Base-by-base conservation (phyloP, 2,888 invertebrate genomes). In the Dendrolimus pini region DNA sequence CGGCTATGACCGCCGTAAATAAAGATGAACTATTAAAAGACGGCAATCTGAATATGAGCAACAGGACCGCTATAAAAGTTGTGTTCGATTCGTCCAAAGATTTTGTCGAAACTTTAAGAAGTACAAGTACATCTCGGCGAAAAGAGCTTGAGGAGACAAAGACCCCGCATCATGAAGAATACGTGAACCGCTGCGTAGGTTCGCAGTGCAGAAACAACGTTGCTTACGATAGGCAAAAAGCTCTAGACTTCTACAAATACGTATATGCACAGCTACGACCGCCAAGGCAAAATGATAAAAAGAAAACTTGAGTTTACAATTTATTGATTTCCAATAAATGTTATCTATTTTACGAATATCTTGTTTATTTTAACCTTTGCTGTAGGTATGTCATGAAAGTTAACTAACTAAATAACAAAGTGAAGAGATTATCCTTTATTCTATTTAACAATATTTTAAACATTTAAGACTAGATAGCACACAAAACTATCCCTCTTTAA, bases 181-280 rank as follows among this genome's bases (percentile, higher is more conserved):
- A 83, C 53, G 69, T 78, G 2, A 85, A 77, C 54, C 77, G 74
- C 2, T 89, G 89, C 60, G 76, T 82, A 0, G 87, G 85, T 0
- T 64, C 73, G 7, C 78, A 82, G 14, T 89, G 90, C 59, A 75
- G 83, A 13, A 85, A 80, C 57, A 85, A 79, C 55, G 80, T 73
- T 1, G 83, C 83, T 0, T 82, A 88, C 62, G 85, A 91, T 61
- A 83, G 71, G 58, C 89, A 89, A 63, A 89, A 85, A 69, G 91
- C 91, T 10, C 71, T 91, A 55, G 89, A 91, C 63, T 91, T 90
- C 67, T 91, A 91, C 66, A 91, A 88, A 74, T 90, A 89, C 62
- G 84, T 91, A 7, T 91, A 89, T 67, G 86, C 90, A 3, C 91
- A 91, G 61, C 63, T 91, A 52, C 77, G 89, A 12, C 72, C 83